Evolutionary conservation across 2,888 invertebrate genomes (phyloP).

Genomic region (Erebia epiphron): DNA sequence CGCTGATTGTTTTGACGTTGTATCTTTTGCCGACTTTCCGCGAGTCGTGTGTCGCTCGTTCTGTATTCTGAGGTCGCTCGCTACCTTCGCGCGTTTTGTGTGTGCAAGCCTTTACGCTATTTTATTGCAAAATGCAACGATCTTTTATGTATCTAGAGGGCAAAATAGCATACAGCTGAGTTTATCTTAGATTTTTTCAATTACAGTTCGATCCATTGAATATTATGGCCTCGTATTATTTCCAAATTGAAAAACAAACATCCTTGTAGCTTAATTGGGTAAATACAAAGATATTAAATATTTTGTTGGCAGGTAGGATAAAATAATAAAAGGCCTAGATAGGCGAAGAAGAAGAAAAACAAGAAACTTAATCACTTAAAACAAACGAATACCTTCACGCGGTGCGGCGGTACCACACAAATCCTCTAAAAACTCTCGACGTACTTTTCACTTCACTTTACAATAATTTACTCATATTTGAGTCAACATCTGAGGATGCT

Average conservation of each 20-base stretch:
- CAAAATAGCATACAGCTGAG: constrained; percentile 14
- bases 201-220: constrained; percentile 28
- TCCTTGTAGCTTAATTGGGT: constrained; percentile 15
- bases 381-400: too few relatives aligned
- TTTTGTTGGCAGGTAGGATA: neutral
- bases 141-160: too few relatives aligned
- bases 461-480: too few relatives aligned
- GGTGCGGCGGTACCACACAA: too few relatives aligned
- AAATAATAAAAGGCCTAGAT: neutral
- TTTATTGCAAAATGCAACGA: constrained; percentile 33
- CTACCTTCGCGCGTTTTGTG: constrained; percentile 4
- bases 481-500: too few relatives aligned
- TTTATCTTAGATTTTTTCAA: constrained; percentile 21
- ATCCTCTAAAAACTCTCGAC: too few relatives aligned
- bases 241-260: constrained; percentile 28
- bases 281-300: constrained; percentile 2
- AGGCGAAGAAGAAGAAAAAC: too few relatives aligned
- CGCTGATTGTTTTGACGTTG: neutral
- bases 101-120: constrained; percentile 29
- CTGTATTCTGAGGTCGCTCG: too few relatives aligned
- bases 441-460: too few relatives aligned
- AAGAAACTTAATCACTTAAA: too few relatives aligned
- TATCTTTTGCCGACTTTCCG: neutral
- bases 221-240: constrained; percentile 25
- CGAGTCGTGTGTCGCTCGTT: neutral